Base-by-base conservation (phyloP, 2,888 invertebrate genomes). In the Tachina lurida region DNA sequence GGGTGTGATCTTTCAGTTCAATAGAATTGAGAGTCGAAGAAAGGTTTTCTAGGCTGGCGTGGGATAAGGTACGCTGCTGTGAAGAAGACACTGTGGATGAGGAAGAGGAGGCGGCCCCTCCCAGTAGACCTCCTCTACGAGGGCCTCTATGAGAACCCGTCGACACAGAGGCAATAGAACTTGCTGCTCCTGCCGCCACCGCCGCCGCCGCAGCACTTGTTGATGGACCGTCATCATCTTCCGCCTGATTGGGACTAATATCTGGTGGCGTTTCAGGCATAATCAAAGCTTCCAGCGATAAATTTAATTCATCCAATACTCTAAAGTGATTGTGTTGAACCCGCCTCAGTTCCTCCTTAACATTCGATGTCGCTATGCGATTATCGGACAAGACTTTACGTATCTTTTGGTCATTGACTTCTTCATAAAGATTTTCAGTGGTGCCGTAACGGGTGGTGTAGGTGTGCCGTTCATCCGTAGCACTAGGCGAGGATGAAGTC, bases 281-380 rank as follows among this genome's bases (percentile, higher is more conserved):
- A 88, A 97, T 94, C 95, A 97, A 96, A 22, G 97, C 97, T 93
- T 97, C 97, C 84, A 97, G 95, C 88, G 97, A 96, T 86, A 97
- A 94, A 94, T 97, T 97, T 86, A 97, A 93, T 92, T 97, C 97
- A 83, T 97, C 97, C 88, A 97, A 94, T 89, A 97, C 96, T 89
- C 96, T 94, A 89, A 96, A 95, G 92, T 97, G 97, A 88, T 96
- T 95, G 87, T 96, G 96, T 92, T 97, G 97, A 49, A 97, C 97
- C 86, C 96, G 94, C 73, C 96, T 95, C 65, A 97, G 95, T 93
- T 97, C 97, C 90, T 97, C 97, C 91, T 96, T 96, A 43, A 97
- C 95, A 79, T 96, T 95, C 17, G 95, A 95, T 8, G 88, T 89
- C 87, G 95, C 95, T 79, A 95, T 94, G 9, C 95, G 95, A 89